Evolutionary conservation across 2,113 vertebrate genomes (phyloP).

Genomic region (Sminthopsis crassicaudata): DNA sequence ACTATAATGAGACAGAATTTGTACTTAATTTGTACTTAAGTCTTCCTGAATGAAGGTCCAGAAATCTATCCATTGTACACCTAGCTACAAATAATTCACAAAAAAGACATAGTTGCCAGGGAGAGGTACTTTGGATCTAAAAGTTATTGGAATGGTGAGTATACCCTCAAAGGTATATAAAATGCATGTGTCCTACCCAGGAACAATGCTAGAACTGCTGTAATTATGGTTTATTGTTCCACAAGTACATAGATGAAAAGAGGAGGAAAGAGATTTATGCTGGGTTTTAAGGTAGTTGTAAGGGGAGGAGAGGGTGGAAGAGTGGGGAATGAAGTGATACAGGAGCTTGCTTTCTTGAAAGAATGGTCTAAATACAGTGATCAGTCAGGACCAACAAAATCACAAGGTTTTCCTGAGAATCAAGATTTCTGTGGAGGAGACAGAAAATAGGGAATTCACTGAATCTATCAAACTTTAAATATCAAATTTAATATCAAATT

Average conservation of each 20-base stretch:
- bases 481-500: not conserved
- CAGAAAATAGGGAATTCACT: not conserved
- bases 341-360: too few species aligned
- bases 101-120: not conserved
- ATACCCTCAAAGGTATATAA: not conserved
- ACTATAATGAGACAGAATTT: not conserved
- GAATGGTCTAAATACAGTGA: not conserved
- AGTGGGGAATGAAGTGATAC: not conserved
- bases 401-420: not conserved
- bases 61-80: not conserved
- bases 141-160: not conserved
- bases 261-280: not conserved
- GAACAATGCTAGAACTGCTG: not conserved
- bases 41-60: not conserved
- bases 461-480: not conserved
- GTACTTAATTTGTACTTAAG: not conserved
- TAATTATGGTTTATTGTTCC: not conserved
- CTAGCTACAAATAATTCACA: not conserved
- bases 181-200: not conserved
- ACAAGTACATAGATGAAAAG: not conserved
- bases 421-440: not conserved
- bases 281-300: not conserved
- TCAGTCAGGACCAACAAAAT: not conserved
- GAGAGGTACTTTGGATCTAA: not conserved
- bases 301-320: not conserved